phyloP scores from a whole-genome alignment of 92 coral and sea anemone species.

The Scolanthus callimorphus region DNA sequence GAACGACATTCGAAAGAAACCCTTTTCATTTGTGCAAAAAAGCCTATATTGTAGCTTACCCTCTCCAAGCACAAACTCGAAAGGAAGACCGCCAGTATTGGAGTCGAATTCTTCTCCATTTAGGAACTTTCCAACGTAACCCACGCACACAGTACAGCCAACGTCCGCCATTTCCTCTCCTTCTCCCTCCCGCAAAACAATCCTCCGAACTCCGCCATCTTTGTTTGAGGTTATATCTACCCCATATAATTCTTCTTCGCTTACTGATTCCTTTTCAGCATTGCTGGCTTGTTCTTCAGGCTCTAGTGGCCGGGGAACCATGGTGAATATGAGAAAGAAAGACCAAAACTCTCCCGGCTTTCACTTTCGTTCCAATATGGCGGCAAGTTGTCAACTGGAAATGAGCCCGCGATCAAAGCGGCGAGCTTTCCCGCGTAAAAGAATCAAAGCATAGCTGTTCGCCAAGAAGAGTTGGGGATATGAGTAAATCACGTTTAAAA shows the following conservation, averaged over 20 bases:
- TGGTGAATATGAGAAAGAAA: not conserved
- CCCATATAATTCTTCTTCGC: slow-evolving; percentile 39
- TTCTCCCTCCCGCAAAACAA: slow-evolving; percentile 46
- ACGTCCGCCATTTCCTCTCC: slow-evolving; percentile 31
- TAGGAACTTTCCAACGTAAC: slow-evolving; percentile 68
- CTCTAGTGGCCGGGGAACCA: slow-evolving; percentile 35
- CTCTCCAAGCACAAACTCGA: slow-evolving; percentile 82
- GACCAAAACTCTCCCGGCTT: too few relatives aligned
- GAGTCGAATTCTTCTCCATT: slow-evolving; percentile 87
- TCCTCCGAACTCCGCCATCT: slow-evolving; percentile 93
- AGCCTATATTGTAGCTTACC: too few relatives aligned
- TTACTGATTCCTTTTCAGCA: too few relatives aligned
- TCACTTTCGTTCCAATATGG: too few relatives aligned
- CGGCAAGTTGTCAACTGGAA: too few relatives aligned
- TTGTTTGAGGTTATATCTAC: slow-evolving; percentile 57
- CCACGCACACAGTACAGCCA: slow-evolving; percentile 70
- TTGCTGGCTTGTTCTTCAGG: slow-evolving; percentile 7
- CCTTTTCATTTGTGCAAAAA: too few relatives aligned
- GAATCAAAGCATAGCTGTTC: too few relatives aligned
- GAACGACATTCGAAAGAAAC: too few relatives aligned
- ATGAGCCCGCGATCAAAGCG: too few relatives aligned
- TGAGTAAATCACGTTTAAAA: too few relatives aligned
- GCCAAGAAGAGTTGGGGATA: too few relatives aligned
- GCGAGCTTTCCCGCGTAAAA: too few relatives aligned
- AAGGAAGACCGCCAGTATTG: slow-evolving; percentile 61